Evolutionary conservation across 1,140 invertebrate species (phyloP).

Genomic region (Drosophila erecta): DNA sequence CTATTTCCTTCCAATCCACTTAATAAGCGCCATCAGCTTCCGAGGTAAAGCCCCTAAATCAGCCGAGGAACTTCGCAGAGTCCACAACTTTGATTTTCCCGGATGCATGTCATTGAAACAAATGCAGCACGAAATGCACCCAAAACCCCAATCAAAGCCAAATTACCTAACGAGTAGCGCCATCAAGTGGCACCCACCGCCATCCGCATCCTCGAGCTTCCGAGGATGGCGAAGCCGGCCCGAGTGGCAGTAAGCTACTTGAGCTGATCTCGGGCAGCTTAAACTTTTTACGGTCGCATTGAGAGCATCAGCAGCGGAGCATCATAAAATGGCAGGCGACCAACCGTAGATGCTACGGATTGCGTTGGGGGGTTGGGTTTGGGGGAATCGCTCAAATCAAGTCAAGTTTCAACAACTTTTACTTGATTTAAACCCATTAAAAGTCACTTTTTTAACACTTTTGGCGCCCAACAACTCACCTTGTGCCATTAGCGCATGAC

Average conservation of each 20-base stretch:
- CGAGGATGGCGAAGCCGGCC: slow-evolving; percentile 11
- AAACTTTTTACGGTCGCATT: slow-evolving; percentile 75
- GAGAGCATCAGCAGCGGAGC: slow-evolving; percentile 51
- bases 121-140: slow-evolving; percentile 74
- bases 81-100: slow-evolving; percentile 46
- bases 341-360: slow-evolving; percentile 39
- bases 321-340: slow-evolving; percentile 66
- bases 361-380: background rate
- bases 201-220: background rate
- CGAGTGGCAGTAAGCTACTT: slow-evolving; percentile 53
- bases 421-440: slow-evolving; percentile 83
- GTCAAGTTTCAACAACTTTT: slow-evolving; percentile 83
- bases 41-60: slow-evolving; percentile 33
- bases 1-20: background rate
- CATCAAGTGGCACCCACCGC: slow-evolving; percentile 63
- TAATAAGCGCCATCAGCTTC: background rate
- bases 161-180: slow-evolving; percentile 78
- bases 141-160: slow-evolving; percentile 79
- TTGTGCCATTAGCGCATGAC: slow-evolving; percentile 49
- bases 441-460: slow-evolving; percentile 83
- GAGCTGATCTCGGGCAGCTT: slow-evolving; percentile 75
- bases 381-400: slow-evolving; percentile 68
- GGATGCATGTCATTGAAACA: slow-evolving; percentile 75
- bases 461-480: slow-evolving; percentile 62
- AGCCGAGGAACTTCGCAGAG: slow-evolving; percentile 10